Conservation (phyloP, 1,140 invertebrate species). For the Cataglyphis hispanica region DNA sequence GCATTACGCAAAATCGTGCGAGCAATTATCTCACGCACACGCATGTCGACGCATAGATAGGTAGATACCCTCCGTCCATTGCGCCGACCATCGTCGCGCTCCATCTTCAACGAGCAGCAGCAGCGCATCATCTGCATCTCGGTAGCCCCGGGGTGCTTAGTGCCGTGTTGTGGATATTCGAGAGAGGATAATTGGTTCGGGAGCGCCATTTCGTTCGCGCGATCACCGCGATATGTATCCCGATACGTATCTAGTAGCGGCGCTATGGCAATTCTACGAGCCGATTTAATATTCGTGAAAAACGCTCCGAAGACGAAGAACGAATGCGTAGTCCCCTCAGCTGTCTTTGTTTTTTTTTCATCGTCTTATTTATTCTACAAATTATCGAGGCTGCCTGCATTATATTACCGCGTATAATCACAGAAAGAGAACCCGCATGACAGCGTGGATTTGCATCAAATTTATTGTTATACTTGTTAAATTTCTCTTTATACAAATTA, state of each 20-base stretch:
- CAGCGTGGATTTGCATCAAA: conserved; percentile 1
- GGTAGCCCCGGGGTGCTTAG: conserved; percentile 46
- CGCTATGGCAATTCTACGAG: conserved; percentile 53
- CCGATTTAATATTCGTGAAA: conserved; percentile 72
- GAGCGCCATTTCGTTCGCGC: conserved; percentile 67
- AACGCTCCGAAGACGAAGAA: conserved; percentile 20
- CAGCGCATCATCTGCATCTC: conserved; percentile 58
- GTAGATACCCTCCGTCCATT: conserved; percentile 17
- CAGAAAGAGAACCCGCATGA: conserved; percentile 13
- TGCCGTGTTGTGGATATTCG: conserved; percentile 68
- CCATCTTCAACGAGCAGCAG: conserved; percentile 47
- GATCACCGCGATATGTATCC: conserved; percentile 64
- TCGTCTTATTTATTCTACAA: conserved; percentile 64
- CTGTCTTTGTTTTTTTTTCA: conserved; percentile 39
- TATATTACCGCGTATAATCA: conserved; percentile 22
- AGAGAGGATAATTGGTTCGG: conserved; percentile 71
- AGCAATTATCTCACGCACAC: conserved; percentile 55
- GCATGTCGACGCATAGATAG: neutral
- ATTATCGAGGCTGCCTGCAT: conserved; percentile 48
- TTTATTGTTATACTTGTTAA: conserved; percentile 1
- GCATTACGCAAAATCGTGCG: conserved; percentile 61
- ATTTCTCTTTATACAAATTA: neutral
- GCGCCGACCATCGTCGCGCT: conserved; percentile 23
- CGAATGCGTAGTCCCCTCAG: conserved; percentile 16
- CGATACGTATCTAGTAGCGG: conserved; percentile 60